These are phyloP conservation scores for Megamerina dolium DNA, from an alignment of 2,888 invertebrate species.

Conservation along the genomic window DNA sequence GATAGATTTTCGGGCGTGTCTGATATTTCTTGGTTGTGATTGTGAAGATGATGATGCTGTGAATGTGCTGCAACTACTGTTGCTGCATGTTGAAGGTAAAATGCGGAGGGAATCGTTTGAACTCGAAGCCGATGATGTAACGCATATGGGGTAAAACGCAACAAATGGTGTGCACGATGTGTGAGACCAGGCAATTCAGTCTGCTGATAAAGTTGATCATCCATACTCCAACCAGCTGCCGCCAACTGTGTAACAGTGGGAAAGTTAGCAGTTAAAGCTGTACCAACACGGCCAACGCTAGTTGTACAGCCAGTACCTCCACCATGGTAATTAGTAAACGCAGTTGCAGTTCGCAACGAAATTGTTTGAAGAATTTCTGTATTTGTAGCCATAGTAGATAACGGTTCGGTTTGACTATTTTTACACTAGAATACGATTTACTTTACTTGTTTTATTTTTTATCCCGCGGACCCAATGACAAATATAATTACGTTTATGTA, in stretches of 20 bases:
- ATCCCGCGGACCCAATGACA: neutral
- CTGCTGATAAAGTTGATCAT: conserved; percentile 45
- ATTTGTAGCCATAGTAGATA: conserved; percentile 39
- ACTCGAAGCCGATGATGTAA: conserved; percentile 61
- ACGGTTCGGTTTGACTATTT: neutral
- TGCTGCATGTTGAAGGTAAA: conserved; percentile 42
- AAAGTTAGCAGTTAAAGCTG: conserved; percentile 21
- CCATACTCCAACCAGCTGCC: conserved; percentile 35
- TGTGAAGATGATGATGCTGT: conserved; percentile 45
- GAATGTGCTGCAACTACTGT: conserved; percentile 40
- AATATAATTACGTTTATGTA: conserved; percentile 1
- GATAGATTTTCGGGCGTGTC: conserved; percentile 49
- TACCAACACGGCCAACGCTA: conserved; percentile 24
- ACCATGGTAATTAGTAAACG: conserved; percentile 43
- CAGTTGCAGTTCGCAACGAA: conserved; percentile 44
- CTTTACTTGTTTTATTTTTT: neutral
- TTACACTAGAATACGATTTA: neutral
- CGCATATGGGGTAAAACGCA: conserved; percentile 56
- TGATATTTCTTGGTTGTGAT: conserved; percentile 39
- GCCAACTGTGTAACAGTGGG: conserved; percentile 31
- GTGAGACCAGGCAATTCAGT: conserved; percentile 48
- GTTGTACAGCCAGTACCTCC: conserved; percentile 28
- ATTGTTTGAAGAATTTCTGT: conserved; percentile 46
- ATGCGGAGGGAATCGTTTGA: conserved; percentile 40
- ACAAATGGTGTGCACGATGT: conserved; percentile 45